Base-by-base conservation (phyloP, 2,888 invertebrate species). In the Drosophila bunnanda region DNA sequence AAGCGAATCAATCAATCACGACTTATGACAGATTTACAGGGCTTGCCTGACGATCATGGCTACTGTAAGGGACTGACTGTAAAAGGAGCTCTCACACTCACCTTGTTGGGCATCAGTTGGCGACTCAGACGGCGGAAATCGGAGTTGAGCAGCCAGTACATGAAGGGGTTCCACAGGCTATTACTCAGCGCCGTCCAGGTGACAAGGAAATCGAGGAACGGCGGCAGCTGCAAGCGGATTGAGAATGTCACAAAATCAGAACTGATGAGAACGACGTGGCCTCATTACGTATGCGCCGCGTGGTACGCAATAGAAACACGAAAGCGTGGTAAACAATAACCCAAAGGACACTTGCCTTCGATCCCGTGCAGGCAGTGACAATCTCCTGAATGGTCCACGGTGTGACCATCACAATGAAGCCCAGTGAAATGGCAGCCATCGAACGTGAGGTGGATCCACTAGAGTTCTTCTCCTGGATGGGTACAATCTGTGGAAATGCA, bases 351-450 rank as follows among this genome's bases (percentile, higher is more conserved):
- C 80, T 90, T 93, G 94, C 95, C 94, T 96, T 96, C 82, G 96
- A 95, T 68, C 97, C 97, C 28, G 97, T 97, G 91, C 97, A 97
- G 34, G 97, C 97, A 39, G 96, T 96, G 43, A 97, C 97, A 74
- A 97, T 96, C 94, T 97, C 97, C 93, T 97, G 97, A 81, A 97
- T 97, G 54, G 97, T 97, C 94, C 97, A 97, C 46, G 97, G 97
- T 69, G 97, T 97, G 78, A 97, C 97, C 94, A 97, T 95, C 67
- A 97, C 97, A 90, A 97, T 97, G 93, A 97, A 97, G 66, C 97
- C 97, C 89, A 97, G 93, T 70, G 97, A 97, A 95, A 97, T 97
- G 56, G 97, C 97, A 1, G 97, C 97, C 97, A 97, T 97, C 75
- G 97, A 97, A 84, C 97, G 94, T 43, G 97, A 97, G 17, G 97